Conservation (phyloP, 2,113 vertebrate genomes). For the human (Homo sapiens) region GRCh38 chr1:204286501-204287000, state of each 20-base stretch:
- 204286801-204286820: background rate
- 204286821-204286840: background rate
- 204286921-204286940: background rate
- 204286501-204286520: background rate
- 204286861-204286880: conserved; percentile 49
- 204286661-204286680: fast-evolving
- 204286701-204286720: background rate
- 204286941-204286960: conserved; percentile 40
- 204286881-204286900: background rate
- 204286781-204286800: background rate
- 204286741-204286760: background rate
- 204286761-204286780: background rate
- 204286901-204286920: background rate
- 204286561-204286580: background rate
- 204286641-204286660: background rate
- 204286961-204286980: background rate
- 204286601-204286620: background rate
- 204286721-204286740: background rate
- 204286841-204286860: background rate
- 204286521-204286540: background rate
- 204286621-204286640: background rate
- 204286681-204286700: background rate
- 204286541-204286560: background rate
- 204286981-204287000: background rate
- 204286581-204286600: background rate